phyloP scores from a whole-genome alignment of 1,140 invertebrate species.

The Doryteuthis pealeii region DNA sequence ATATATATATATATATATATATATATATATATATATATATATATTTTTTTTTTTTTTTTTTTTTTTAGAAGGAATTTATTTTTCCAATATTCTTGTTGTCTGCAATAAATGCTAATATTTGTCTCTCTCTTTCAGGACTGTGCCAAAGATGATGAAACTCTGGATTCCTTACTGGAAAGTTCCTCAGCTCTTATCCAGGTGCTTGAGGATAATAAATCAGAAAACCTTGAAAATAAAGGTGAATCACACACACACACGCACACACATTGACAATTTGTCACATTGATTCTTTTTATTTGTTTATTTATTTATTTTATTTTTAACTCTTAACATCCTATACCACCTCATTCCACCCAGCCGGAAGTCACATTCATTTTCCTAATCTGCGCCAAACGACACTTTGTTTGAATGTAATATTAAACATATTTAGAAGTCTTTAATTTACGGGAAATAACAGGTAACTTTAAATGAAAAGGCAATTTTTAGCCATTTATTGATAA shows the following conservation, averaged over 20 bases:
- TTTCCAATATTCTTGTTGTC: background rate
- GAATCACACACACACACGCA: conserved; percentile 38
- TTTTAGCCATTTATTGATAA: too few relatives aligned
- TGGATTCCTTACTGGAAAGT: conserved; percentile 55
- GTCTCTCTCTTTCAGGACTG: conserved; percentile 49
- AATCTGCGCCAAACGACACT: too few relatives aligned
- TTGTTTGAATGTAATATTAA: too few relatives aligned
- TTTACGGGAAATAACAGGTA: too few relatives aligned
- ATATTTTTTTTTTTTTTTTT: background rate
- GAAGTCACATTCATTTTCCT: too few relatives aligned
- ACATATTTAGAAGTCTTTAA: too few relatives aligned
- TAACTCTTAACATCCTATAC: too few relatives aligned
- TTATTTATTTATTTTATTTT: too few relatives aligned
- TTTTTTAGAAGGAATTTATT: background rate
- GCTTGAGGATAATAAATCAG: conserved; percentile 38
- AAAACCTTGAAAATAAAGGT: background rate
- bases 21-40: conserved; percentile 1
- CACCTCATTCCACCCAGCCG: too few relatives aligned
- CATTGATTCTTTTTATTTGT: too few relatives aligned
- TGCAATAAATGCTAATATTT: background rate
- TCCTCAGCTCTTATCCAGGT: conserved; percentile 46
- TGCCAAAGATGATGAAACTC: conserved; percentile 60
- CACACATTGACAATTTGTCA: too few relatives aligned
- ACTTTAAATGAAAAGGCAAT: too few relatives aligned
- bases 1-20: background rate